phyloP scores from a whole-genome alignment of 2,797 vertebrate genomes.

The Siniperca scherzeri region DNA sequence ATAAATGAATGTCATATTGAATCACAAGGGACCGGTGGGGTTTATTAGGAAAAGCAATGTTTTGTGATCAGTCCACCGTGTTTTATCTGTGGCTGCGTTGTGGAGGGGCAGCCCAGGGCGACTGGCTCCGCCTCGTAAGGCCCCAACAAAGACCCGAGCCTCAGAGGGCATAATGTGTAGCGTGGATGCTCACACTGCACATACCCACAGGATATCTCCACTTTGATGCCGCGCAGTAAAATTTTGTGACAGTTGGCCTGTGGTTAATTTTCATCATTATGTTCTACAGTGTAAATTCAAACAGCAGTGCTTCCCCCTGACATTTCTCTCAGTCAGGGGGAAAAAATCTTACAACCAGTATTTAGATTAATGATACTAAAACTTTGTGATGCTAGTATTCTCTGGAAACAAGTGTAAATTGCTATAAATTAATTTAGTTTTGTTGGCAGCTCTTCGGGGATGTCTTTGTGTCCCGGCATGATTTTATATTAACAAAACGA shows the following conservation, averaged over 20 bases:
- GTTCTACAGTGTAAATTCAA: constrained; percentile 59
- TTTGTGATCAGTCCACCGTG: constrained; percentile 70
- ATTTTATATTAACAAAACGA: constrained; percentile 55
- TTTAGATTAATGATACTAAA: constrained; percentile 55
- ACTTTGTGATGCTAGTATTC: constrained; percentile 20
- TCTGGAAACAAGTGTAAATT: constrained; percentile 35
- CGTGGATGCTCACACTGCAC: constrained; percentile 58
- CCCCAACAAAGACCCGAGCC: constrained; percentile 44
- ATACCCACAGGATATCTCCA: constrained; percentile 67
- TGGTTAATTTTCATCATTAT: constrained; percentile 67
- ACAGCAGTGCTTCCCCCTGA: constrained; percentile 46
- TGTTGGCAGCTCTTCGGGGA: constrained; percentile 18
- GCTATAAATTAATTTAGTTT: constrained; percentile 45
- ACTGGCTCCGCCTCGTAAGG: constrained; percentile 23
- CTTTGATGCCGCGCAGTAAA: constrained; percentile 59
- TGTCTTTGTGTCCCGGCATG: not conserved
- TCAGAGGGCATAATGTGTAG: constrained; percentile 59
- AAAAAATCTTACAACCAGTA: constrained; percentile 8
- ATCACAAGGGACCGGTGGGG: constrained; percentile 73
- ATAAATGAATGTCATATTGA: constrained; percentile 82
- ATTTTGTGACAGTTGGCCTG: constrained; percentile 60
- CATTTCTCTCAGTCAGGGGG: constrained; percentile 13
- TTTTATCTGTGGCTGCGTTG: constrained; percentile 54
- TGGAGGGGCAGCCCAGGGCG: constrained; percentile 56
- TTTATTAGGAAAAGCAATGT: constrained; percentile 70